These are phyloP conservation scores for Eidolon helvum DNA, from an alignment of 2,113 vertebrate species.

Conservation along the genomic window DNA sequence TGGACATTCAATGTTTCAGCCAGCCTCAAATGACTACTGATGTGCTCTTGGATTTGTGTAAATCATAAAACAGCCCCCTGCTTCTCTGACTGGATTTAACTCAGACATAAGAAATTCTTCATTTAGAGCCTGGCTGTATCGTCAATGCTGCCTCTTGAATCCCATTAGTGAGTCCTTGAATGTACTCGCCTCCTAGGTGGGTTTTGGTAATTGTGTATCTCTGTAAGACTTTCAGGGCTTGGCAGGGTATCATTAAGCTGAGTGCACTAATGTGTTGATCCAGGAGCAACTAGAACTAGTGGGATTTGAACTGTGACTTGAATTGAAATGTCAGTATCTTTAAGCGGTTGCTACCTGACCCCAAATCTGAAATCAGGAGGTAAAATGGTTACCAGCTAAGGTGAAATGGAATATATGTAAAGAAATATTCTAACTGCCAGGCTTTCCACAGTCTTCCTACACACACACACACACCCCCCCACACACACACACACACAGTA, in stretches of 20 bases:
- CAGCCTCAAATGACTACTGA: constrained; percentile 47
- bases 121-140: constrained; percentile 57
- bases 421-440: not conserved
- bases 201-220: constrained; percentile 51
- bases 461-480: not conserved
- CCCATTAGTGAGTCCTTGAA: constrained; percentile 66
- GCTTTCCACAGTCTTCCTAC: not conserved
- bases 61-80: constrained; percentile 23
- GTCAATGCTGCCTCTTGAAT: constrained; percentile 42
- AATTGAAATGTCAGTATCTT: constrained; percentile 16
- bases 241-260: constrained; percentile 57
- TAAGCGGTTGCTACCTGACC: constrained; percentile 4
- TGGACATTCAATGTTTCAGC: constrained; percentile 54
- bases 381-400: constrained; percentile 18
- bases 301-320: constrained; percentile 46
- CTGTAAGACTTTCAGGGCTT: constrained; percentile 49
- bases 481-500: not conserved
- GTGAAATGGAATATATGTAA: not conserved
- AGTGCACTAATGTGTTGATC: constrained; percentile 58
- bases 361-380: constrained; percentile 18
- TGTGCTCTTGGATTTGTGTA: constrained; percentile 31
- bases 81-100: constrained; percentile 53
- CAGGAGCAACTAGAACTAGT: not conserved
- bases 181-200: constrained; percentile 49
- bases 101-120: constrained; percentile 44